Conservation (phyloP, 1,140 invertebrate species). For the Bombus ignitus region DNA sequence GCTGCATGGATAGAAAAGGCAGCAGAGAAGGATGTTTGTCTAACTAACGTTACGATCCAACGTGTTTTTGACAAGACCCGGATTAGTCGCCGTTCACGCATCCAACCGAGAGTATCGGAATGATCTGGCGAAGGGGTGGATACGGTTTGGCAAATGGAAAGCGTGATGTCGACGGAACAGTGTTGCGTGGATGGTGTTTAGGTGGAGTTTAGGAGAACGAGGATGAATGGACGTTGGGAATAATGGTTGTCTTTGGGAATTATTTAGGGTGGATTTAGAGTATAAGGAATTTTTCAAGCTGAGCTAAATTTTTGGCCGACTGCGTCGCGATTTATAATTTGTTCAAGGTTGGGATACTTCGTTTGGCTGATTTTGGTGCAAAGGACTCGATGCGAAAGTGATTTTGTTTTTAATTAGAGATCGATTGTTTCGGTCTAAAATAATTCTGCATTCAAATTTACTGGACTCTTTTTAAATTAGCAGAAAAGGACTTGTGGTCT, state of each 20-base stretch:
- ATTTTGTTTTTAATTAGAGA: too few relatives aligned
- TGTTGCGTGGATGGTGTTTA: not conserved
- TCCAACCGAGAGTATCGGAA: not conserved
- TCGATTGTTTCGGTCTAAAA: too few relatives aligned
- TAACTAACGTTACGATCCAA: constrained; percentile 58
- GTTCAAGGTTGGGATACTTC: not conserved
- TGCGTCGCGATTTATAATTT: not conserved
- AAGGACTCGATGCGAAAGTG: too few relatives aligned
- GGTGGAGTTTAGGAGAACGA: not conserved
- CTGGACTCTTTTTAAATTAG: not conserved
- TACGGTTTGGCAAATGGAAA: constrained; percentile 4
- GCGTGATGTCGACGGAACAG: not conserved
- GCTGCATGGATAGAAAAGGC: not conserved
- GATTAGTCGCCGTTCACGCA: constrained; percentile 65
- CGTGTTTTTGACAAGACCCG: constrained; percentile 77
- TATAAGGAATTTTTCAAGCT: not conserved
- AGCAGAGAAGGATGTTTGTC: constrained; percentile 60
- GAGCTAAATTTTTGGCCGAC: not conserved
- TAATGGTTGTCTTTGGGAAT: not conserved
- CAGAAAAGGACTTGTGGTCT: not conserved
- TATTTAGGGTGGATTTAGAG: not conserved
- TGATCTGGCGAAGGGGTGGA: constrained; percentile 15
- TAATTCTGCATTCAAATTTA: not conserved
- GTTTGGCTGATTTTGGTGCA: too few relatives aligned
- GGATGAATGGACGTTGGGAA: not conserved